Evolutionary conservation across 2,888 invertebrate genomes (phyloP).

Genomic region (Ptilodon capucinus): DNA sequence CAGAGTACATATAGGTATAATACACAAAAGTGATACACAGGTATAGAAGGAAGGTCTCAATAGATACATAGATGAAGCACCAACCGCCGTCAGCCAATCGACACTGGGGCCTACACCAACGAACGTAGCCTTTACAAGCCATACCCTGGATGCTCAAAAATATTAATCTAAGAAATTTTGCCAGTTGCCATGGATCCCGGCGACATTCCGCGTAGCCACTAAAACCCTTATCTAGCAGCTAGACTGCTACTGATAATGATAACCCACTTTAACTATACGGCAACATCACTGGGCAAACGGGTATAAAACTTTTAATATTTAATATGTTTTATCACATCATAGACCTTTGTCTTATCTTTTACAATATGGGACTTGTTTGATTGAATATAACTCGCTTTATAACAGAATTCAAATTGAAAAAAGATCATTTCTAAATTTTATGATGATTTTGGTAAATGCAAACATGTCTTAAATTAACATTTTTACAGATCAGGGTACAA

Average conservation of each 20-base stretch:
- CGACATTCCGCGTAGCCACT: background rate
- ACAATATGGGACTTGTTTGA: no score
- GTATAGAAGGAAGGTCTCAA: conserved; percentile 57
- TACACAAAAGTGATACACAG: conserved; percentile 63
- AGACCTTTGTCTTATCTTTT: no score
- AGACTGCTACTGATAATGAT: background rate
- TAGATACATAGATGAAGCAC: conserved; percentile 79
- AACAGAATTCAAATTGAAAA: no score
- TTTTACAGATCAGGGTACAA: conserved; percentile 25
- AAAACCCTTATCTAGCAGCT: background rate
- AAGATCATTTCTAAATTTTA: no score
- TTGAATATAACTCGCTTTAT: no score
- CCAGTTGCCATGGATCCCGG: background rate
- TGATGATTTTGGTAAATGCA: no score
- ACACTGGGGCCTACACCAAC: conserved; percentile 68
- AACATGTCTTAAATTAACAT: conserved; percentile 26
- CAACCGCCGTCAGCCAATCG: conserved; percentile 72
- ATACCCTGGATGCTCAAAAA: conserved; percentile 31
- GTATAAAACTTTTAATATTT: no score
- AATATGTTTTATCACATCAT: no score
- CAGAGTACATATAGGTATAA: conserved; percentile 57
- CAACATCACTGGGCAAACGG: background rate
- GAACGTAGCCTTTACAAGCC: conserved; percentile 52
- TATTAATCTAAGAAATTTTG: conserved; percentile 19
- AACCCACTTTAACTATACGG: background rate